A percentile compares a stretch with the other conserved stretches of the same genome.
Conservation (phyloP, 2,113 vertebrate species). For the Campylorhamphus procurvoides region DNA sequence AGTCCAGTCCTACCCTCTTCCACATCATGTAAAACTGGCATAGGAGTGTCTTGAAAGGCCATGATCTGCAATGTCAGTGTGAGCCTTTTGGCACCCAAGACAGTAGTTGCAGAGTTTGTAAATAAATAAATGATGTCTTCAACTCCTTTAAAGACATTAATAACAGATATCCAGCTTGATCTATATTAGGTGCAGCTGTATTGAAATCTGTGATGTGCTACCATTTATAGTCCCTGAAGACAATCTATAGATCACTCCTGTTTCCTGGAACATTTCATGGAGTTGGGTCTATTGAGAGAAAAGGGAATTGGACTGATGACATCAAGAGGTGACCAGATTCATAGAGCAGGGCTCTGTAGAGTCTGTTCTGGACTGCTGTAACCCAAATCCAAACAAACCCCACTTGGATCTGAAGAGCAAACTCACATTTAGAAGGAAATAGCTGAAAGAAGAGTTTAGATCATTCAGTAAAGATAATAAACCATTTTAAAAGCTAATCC, state of each 20-base stretch:
- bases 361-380: not conserved
- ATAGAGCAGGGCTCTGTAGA: not conserved
- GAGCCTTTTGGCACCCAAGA: not conserved
- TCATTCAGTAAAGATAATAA: not conserved
- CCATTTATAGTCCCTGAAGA: not conserved
- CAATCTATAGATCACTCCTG: not conserved
- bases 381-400: not conserved
- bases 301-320: not conserved
- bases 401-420: not conserved
- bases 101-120: not conserved
- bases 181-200: not conserved
- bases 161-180: not conserved
- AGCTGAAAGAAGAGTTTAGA: not conserved
- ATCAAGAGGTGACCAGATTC: not conserved
- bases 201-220: not conserved
- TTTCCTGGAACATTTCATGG: not conserved
- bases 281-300: not conserved
- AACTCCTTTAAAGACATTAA: not conserved
- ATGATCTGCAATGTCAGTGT: not conserved
- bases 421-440: not conserved
- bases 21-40: not conserved
- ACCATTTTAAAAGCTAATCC: not conserved
- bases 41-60: not conserved
- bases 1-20: not conserved
- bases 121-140: not conserved